Conservation (phyloP, 2,113 vertebrate species). For the Xiphophorus hellerii region DNA sequence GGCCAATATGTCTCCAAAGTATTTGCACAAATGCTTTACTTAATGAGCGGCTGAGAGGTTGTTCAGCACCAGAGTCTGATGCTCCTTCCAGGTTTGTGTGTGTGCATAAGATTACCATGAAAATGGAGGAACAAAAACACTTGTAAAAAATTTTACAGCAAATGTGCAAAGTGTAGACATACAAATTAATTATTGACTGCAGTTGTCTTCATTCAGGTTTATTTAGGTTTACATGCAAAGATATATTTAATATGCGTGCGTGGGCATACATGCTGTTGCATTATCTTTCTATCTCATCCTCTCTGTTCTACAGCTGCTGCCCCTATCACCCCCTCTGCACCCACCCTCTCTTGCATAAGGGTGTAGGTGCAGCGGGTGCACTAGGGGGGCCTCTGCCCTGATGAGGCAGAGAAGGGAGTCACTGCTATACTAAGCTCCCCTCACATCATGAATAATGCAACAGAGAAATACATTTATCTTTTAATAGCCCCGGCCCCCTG, state of each 20-base stretch:
- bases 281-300: slow-evolving; percentile 58
- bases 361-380: slow-evolving; percentile 69
- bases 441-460: slow-evolving; percentile 84
- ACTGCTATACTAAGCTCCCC: slow-evolving; percentile 80
- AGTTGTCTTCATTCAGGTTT: background rate
- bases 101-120: background rate
- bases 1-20: slow-evolving; percentile 71
- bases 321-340: slow-evolving; percentile 31
- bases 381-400: slow-evolving; percentile 58
- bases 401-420: slow-evolving; percentile 73
- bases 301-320: slow-evolving; percentile 67
- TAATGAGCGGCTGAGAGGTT: slow-evolving; percentile 69
- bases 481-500: slow-evolving; percentile 79
- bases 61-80: slow-evolving; percentile 43
- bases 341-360: slow-evolving; percentile 56
- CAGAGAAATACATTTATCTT: slow-evolving; percentile 85
- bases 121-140: slow-evolving; percentile 1
- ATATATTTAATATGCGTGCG: slow-evolving; percentile 35
- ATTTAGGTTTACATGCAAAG: slow-evolving; percentile 1
- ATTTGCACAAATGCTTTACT: slow-evolving; percentile 77
- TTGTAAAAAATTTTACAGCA: background rate
- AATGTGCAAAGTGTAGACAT: background rate
- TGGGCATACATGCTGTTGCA: slow-evolving; percentile 53
- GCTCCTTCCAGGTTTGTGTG: slow-evolving; percentile 27
- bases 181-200: rapidly evolving